These are phyloP conservation scores for Sparidentex hasta DNA, from an alignment of 2,797 vertebrate genomes.

Conservation along the genomic window DNA sequence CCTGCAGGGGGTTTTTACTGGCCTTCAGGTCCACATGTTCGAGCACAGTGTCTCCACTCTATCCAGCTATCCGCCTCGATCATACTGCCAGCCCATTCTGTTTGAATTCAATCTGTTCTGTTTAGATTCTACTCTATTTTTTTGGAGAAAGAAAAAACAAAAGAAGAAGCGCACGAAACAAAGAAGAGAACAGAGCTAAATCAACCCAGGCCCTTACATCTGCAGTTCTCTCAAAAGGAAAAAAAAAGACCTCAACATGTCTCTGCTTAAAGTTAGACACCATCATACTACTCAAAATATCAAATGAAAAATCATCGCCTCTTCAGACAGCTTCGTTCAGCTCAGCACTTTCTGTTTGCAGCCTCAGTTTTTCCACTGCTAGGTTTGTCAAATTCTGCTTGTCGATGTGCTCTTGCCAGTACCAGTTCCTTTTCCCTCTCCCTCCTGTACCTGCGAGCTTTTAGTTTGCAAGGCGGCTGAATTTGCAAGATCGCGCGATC, in stretches of 20 bases:
- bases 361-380: too few relatives aligned
- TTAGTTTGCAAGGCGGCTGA: too few relatives aligned
- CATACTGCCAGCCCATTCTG: neutral
- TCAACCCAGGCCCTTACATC: neutral
- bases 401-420: too few relatives aligned
- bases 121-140: neutral
- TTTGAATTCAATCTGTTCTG: neutral
- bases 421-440: too few relatives aligned
- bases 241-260: neutral
- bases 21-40: slow-evolving; percentile 20
- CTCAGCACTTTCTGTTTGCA: too few relatives aligned
- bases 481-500: too few relatives aligned
- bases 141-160: too few relatives aligned
- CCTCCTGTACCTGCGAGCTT: too few relatives aligned
- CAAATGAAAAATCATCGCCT: neutral
- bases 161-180: neutral
- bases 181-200: neutral
- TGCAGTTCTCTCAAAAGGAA: neutral
- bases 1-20: slow-evolving; percentile 21
- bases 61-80: neutral
- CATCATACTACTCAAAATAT: neutral
- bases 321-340: neutral
- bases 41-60: slow-evolving; percentile 16
- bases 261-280: neutral
- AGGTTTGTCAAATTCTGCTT: too few relatives aligned